These are phyloP conservation scores for Pseudocheirus occidentalis DNA, from an alignment of 2,797 vertebrate genomes.

Conservation along the genomic window DNA sequence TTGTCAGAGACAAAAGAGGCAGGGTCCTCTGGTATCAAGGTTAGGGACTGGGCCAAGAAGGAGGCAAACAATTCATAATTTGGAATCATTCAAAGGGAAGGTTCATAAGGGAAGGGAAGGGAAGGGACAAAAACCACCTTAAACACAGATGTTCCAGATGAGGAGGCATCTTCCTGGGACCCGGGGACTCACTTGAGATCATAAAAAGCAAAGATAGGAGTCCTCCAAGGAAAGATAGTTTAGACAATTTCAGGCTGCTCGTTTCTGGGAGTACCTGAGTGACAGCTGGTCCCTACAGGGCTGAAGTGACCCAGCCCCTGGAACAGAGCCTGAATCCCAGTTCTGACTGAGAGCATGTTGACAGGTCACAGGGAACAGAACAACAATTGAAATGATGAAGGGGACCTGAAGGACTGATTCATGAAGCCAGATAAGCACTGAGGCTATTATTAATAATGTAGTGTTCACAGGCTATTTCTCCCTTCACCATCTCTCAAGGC, in stretches of 20 bases:
- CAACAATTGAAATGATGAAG: slow-evolving; percentile 47
- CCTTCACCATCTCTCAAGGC: neutral
- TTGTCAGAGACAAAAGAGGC: neutral
- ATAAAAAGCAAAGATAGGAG: slow-evolving; percentile 20
- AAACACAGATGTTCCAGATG: slow-evolving; percentile 30
- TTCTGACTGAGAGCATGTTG: slow-evolving; percentile 22
- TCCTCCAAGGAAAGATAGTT: neutral
- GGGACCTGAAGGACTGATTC: slow-evolving; percentile 15
- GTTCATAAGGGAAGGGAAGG: neutral
- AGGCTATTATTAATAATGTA: neutral
- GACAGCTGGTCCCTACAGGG: neutral
- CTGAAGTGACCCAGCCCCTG: neutral
- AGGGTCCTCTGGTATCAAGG: neutral
- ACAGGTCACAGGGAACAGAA: slow-evolving; percentile 34
- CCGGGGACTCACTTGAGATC: neutral
- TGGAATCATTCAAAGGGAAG: neutral
- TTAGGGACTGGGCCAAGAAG: neutral
- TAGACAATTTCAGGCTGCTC: neutral
- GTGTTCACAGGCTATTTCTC: neutral
- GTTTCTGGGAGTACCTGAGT: neutral
- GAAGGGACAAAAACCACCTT: neutral
- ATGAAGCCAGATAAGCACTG: slow-evolving; percentile 33
- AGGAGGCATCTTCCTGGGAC: neutral
- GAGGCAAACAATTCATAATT: neutral
- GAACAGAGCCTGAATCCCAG: slow-evolving; percentile 23